phyloP scores from a whole-genome alignment of 2,888 invertebrate species.

The Pammene aurita region DNA sequence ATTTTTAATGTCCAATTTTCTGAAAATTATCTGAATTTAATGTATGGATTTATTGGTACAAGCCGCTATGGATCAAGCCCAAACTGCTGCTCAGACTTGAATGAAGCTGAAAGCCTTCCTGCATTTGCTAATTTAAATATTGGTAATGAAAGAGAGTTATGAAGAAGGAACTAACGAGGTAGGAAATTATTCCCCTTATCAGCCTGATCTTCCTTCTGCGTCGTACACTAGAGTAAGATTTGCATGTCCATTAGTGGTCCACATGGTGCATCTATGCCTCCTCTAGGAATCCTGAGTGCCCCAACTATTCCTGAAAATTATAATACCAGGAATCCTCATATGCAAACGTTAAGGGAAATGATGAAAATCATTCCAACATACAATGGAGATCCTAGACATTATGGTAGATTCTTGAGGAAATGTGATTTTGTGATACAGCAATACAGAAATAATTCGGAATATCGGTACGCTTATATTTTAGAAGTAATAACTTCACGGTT shows the following conservation, averaged over 20 bases:
- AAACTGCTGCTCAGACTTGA: neutral
- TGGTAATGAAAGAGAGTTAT: neutral
- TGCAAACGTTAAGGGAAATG: neutral
- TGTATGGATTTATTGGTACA: neutral
- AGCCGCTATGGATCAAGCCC: neutral
- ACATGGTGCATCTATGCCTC: neutral
- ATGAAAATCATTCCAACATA: constrained; percentile 15
- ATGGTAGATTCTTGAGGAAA: neutral
- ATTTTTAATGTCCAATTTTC: neutral
- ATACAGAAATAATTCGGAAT: neutral
- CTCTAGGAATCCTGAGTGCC: neutral
- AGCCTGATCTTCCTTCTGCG: neutral
- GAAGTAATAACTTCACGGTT: constrained; percentile 11
- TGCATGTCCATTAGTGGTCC: neutral
- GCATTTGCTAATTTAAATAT: neutral
- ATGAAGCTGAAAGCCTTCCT: neutral
- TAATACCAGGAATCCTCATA: neutral
- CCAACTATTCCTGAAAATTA: neutral
- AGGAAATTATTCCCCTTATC: constrained; percentile 1
- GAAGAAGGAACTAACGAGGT: neutral
- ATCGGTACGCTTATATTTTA: neutral
- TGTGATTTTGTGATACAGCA: constrained; percentile 3
- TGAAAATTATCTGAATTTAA: neutral
- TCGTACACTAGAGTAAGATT: neutral
- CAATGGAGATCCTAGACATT: constrained; percentile 5